Evolutionary conservation across 2,797 vertebrate genomes (phyloP).

Genomic region (Alosa sapidissima): DNA sequence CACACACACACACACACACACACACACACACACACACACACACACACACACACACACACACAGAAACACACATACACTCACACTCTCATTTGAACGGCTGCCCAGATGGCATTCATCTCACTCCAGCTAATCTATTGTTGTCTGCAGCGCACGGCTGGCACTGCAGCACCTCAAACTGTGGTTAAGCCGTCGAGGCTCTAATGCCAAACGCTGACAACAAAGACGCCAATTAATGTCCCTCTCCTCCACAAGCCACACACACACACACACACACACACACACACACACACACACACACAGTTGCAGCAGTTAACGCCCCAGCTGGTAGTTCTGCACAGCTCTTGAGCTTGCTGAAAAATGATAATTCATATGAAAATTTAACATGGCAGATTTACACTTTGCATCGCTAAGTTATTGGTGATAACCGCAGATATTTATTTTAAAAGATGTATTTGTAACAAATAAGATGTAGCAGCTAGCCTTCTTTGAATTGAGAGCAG

Average conservation of each 20-base stretch:
- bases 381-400: neutral
- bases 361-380: neutral
- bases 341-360: neutral
- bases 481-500: neutral
- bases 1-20: too few species aligned
- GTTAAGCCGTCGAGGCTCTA: slow-evolving; percentile 37
- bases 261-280: slow-evolving; percentile 11
- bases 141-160: slow-evolving; percentile 38
- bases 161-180: slow-evolving; percentile 33
- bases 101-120: slow-evolving; percentile 56
- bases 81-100: slow-evolving; percentile 40
- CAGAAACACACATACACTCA: too few species aligned
- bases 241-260: neutral
- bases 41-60: too few species aligned
- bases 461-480: too few species aligned
- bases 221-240: neutral
- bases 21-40: too few species aligned
- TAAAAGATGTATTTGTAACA: too few species aligned
- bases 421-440: neutral
- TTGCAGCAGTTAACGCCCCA: neutral
- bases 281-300: slow-evolving; percentile 3
- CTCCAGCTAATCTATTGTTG: slow-evolving; percentile 51
- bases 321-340: neutral
- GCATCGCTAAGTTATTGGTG: neutral
- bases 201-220: slow-evolving; percentile 26